Base-by-base conservation (phyloP, 1,140 invertebrate genomes). In the Tetranychus cinnabarinus region DNA sequence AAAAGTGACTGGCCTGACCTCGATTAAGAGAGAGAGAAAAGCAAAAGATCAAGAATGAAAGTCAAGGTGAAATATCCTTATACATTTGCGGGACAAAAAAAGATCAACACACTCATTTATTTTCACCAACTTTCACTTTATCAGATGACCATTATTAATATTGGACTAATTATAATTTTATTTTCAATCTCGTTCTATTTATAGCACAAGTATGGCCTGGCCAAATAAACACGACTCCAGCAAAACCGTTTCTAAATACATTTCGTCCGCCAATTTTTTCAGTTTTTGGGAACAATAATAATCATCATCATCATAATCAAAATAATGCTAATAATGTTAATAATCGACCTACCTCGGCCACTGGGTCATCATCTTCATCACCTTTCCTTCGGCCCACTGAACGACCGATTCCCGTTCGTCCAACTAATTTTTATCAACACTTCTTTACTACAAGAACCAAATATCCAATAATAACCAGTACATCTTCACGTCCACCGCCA, bases 401-500 rank as follows among this genome's bases (percentile, higher is more conserved):
- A 33, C 60, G 31, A 42, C 48, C 56, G 37, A 60, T 59, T 13
- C 34, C 58, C 13, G 36, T 61, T 23, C 36, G 61, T n/a, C 56
- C 56, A n/a, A 58, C 61, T 10, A 56, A 33, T 52, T 52, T 52
- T n/a, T 52, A 52, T 52, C 50, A 52, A 52, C 50, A 52, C 8
- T 31, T 52, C 31, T 33, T 52, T 23, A 52, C n/a, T n/a, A 52
- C n/a, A 8, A 12, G 50, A n/a, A 61, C 56, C 42, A 54, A 35
- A 45, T 34, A 47, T 15, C n/a, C 42, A 45, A 33, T 39, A 4
- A 23, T 33, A 15, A 59, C 15, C 34, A 36, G 34, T 62, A 23
- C 45, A n/a, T 36, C 50, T 12, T 37, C 59, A 35, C 23, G 46
- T 12, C 23, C 52, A 31, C 12, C 68, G 31, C 67, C 71, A 1